Conservation (phyloP, 2,113 vertebrate species). For the Proteles cristata region DNA sequence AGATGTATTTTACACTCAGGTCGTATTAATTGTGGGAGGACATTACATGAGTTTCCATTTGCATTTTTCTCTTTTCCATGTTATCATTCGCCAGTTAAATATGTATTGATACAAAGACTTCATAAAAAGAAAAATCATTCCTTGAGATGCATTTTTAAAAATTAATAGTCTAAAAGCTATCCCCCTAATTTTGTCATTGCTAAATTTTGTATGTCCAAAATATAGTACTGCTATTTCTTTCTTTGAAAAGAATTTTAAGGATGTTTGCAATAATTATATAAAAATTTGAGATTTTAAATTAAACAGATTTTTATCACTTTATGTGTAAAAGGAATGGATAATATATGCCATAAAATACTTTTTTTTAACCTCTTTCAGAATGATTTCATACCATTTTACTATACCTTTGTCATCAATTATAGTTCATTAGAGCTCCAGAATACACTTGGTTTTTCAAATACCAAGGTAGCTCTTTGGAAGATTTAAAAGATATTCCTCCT, state of each 20-base stretch:
- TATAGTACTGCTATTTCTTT: neutral
- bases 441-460: neutral
- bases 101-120: neutral
- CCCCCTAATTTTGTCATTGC: neutral
- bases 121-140: neutral
- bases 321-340: neutral
- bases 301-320: neutral
- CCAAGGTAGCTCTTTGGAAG: neutral
- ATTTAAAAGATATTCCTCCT: neutral
- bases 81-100: neutral
- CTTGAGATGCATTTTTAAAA: neutral
- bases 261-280: neutral
- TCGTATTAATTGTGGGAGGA: neutral
- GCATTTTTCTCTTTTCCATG: neutral
- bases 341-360: neutral
- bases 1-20: neutral
- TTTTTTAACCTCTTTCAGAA: neutral
- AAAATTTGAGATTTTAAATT: slow-evolving; percentile 7
- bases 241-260: neutral
- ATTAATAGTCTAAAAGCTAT: neutral
- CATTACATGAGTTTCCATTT: neutral
- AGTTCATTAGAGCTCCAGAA: neutral
- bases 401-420: neutral
- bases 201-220: neutral
- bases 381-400: neutral